phyloP scores from a whole-genome alignment of 2,113 vertebrate species.

The Leucoraja erinaceus region DNA sequence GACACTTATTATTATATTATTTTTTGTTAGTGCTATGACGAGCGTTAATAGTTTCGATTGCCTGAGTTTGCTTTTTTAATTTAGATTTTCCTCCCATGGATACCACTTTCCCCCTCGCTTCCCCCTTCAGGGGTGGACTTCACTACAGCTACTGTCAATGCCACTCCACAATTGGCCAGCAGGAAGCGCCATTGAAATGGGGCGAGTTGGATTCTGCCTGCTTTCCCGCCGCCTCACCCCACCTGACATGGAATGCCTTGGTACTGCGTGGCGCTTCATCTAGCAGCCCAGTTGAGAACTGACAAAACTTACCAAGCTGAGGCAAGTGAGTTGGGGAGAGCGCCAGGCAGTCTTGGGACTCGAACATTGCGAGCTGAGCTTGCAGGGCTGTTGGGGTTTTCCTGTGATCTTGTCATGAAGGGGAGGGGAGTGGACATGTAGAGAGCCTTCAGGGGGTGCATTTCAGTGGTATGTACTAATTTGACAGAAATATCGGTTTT shows the following conservation, averaged over 20 bases:
- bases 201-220: constrained; percentile 36
- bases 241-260: constrained; percentile 37
- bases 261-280: constrained; percentile 37
- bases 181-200: constrained; percentile 35
- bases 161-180: constrained; percentile 36
- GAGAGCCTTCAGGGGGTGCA: neutral
- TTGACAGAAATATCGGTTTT: neutral
- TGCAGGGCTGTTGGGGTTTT: constrained; percentile 2
- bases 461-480: constrained; percentile 8
- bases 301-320: constrained; percentile 34
- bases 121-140: constrained; percentile 38
- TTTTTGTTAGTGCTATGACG: constrained; percentile 29
- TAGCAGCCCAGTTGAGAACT: constrained; percentile 38
- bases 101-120: constrained; percentile 32
- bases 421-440: neutral
- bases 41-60: constrained; percentile 33
- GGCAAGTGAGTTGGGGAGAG: constrained; percentile 36
- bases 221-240: constrained; percentile 33
- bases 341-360: constrained; percentile 30
- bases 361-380: constrained; percentile 21
- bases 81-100: constrained; percentile 39
- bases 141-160: constrained; percentile 37
- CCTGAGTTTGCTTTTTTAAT: constrained; percentile 38
- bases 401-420: constrained; percentile 6
- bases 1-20: neutral